Evolutionary conservation across 2,888 invertebrate genomes (phyloP).

Genomic region (Eristalis tenax): DNA sequence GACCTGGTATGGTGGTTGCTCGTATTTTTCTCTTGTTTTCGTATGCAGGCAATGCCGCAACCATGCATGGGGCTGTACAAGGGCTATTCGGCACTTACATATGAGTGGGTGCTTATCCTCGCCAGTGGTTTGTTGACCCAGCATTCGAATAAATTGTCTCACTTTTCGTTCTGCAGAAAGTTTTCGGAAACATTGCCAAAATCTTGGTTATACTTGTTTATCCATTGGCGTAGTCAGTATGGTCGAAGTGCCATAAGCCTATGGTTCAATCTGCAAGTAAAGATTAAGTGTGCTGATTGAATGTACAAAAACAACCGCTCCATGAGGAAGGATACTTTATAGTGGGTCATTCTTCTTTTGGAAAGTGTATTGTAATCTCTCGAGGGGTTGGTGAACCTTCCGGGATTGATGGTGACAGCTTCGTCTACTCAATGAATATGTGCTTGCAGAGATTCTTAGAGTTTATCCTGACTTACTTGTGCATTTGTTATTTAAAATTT

Average conservation of each 20-base stretch:
- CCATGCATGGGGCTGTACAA: conserved; percentile 35
- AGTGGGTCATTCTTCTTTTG: conserved; percentile 36
- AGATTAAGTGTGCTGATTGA: conserved; percentile 56
- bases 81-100: conserved; percentile 7
- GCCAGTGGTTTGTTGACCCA: conserved; percentile 36
- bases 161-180: conserved; percentile 23
- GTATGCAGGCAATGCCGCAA: conserved; percentile 60
- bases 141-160: conserved; percentile 55
- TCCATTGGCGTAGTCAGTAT: conserved; percentile 23
- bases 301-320: conserved; percentile 46
- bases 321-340: conserved; percentile 43
- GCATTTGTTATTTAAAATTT: not conserved
- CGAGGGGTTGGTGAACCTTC: not conserved
- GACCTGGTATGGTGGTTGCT: conserved; percentile 1
- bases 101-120: conserved; percentile 65
- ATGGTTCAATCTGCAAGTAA: conserved; percentile 51
- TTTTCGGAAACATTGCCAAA: conserved; percentile 50
- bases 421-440: conserved; percentile 10
- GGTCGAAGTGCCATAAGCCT: conserved; percentile 30
- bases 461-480: not conserved
- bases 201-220: conserved; percentile 39
- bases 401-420: conserved; percentile 26
- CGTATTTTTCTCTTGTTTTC: conserved; percentile 48
- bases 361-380: conserved; percentile 35
- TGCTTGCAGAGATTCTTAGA: not conserved